Conservation (phyloP, 2,797 vertebrate genomes). For the Meriones psammophilus region DNA sequence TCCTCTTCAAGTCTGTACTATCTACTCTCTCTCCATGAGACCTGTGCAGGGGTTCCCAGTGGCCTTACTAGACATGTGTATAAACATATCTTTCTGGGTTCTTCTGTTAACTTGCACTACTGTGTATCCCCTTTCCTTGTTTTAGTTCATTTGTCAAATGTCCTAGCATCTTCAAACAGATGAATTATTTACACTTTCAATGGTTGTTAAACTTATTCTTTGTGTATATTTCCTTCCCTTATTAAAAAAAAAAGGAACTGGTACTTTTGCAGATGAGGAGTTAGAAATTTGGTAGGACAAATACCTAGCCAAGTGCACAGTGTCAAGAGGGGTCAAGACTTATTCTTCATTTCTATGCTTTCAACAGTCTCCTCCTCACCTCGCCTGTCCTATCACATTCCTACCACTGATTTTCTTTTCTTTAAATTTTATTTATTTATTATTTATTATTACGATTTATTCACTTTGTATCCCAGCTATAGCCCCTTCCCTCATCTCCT, state of each 20-base stretch:
- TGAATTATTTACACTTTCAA: background rate
- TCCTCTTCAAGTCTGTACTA: background rate
- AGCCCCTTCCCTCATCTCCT: too few relatives aligned
- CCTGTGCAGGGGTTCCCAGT: background rate
- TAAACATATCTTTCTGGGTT: slow-evolving; percentile 41
- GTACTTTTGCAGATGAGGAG: slow-evolving; percentile 34
- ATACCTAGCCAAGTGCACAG: slow-evolving; percentile 9
- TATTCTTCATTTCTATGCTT: slow-evolving; percentile 18
- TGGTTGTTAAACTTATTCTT: slow-evolving; percentile 21
- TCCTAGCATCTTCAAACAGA: background rate
- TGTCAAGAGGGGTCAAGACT: background rate
- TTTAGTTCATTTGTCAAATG: background rate
- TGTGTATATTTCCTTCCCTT: background rate
- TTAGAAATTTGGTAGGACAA: slow-evolving; percentile 39
- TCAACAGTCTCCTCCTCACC: background rate
- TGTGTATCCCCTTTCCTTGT: background rate
- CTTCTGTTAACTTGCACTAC: background rate
- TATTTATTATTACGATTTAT: too few relatives aligned
- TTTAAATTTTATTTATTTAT: too few relatives aligned
- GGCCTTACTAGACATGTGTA: slow-evolving; percentile 16
- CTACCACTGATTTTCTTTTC: slow-evolving; percentile 32
- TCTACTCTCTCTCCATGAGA: background rate
- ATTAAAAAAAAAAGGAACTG: slow-evolving; percentile 14
- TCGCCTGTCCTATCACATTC: background rate
- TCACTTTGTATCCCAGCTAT: too few relatives aligned